Base-by-base conservation (phyloP, 2,113 vertebrate genomes). In the Phalacrocorax carbo region DNA sequence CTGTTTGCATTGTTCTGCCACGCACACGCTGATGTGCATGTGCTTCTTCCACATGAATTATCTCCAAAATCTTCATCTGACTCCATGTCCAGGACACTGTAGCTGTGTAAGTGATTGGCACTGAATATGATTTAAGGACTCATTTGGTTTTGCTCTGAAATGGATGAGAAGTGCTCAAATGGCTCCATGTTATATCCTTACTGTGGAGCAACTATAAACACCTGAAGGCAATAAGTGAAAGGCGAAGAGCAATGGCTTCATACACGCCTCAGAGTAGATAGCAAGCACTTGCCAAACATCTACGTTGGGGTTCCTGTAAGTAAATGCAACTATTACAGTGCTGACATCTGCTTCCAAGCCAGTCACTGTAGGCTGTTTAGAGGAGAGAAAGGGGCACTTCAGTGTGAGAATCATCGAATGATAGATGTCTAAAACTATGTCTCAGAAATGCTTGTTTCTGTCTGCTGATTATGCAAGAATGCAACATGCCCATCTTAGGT, bases 231-330 rank as follows among this genome's bases (percentile, higher is more conserved):
- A 1, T 55, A 82, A 79, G 27, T n/a, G 44, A 42, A 93, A 34
- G 12, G 10, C 42, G 48, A 23, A 66, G 48, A 29, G 6, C 32
- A 60, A 8, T n/a, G 13, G 21, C 4, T 36, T 68, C 32, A 36
- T 44, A 26, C 0, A 5, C 17, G 11, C 3, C 8, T 82, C 62
- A 20, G 14, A 86, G 4, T 13, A 42, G 34, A 55, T 4, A 49
- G 14, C 12, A 75, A 64, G 16, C 30, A n/a, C 22, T 83, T 69
- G 6, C 36, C 26, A 81, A 57, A 55, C 4, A 29, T 22, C 49
- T 81, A 4, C 0, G 2, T 3, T 3, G 5, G 7, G 11, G 5
- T 19, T 69, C 13, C 5, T 22, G 10, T 40, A 70, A 78, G 6
- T 51, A 88, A 90, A 51, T n/a, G 13, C 36, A 66, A 27, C 10